Evolutionary conservation across 2,113 vertebrate species (phyloP).

Genomic region (Platichthys stellatus): DNA sequence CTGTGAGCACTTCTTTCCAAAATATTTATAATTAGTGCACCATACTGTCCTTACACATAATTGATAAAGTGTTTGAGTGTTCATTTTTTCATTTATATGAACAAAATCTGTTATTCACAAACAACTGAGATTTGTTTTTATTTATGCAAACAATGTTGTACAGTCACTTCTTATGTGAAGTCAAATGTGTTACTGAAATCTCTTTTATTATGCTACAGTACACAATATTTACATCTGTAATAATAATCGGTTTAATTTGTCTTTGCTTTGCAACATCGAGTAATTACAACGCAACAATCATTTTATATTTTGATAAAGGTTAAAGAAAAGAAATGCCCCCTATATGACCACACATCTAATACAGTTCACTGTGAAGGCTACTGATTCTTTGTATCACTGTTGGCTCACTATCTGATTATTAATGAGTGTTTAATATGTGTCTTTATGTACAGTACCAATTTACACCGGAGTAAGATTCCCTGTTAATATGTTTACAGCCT

Average conservation of each 20-base stretch:
- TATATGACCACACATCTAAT: not conserved
- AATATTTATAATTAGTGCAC: conserved; percentile 24
- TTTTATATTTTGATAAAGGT: conserved; percentile 1
- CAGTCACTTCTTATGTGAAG: conserved; percentile 26
- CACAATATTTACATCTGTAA: conserved; percentile 23
- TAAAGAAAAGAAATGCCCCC: not conserved
- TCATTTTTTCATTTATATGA: conserved; percentile 18
- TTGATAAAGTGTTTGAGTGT: conserved; percentile 21
- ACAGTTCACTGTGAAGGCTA: conserved; percentile 3
- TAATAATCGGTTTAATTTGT: conserved; percentile 8
- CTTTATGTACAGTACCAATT: conserved; percentile 10
- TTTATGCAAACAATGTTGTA: conserved; percentile 16
- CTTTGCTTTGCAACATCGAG: conserved; percentile 11
- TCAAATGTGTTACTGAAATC: conserved; percentile 10
- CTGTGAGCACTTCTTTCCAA: conserved; percentile 31
- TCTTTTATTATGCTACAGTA: conserved; percentile 35
- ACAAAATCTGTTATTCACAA: conserved; percentile 5
- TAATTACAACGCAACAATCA: not conserved
- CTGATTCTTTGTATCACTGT: conserved; percentile 9
- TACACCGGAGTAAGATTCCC: not conserved
- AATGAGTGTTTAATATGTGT: conserved; percentile 13
- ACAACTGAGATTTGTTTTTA: not conserved
- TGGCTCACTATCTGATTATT: conserved; percentile 5
- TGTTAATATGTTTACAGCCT: conserved; percentile 15
- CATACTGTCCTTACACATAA: conserved; percentile 9